Evolutionary conservation across 2,797 vertebrate species (phyloP).

Genomic region (Acanthopagrus latus): DNA sequence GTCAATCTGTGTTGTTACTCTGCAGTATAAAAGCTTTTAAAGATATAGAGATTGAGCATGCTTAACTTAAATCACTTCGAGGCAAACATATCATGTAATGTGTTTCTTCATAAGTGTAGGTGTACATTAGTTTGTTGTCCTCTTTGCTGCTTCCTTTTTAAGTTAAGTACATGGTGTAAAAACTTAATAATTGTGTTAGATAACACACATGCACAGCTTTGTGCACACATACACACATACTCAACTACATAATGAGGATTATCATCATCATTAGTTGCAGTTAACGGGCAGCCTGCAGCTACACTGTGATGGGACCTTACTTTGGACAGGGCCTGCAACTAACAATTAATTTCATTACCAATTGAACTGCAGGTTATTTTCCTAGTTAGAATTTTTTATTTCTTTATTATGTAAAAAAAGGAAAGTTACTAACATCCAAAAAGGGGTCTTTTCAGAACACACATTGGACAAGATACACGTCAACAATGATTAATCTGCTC

Average conservation of each 20-base stretch:
- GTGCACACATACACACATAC: neutral
- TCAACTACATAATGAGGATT: conserved; percentile 6
- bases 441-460: no score
- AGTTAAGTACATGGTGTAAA: neutral
- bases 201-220: neutral
- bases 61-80: neutral
- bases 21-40: neutral
- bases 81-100: neutral
- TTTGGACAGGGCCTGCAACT: neutral
- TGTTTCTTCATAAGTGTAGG: neutral
- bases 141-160: neutral
- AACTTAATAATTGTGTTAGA: neutral
- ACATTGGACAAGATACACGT: no score
- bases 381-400: neutral
- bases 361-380: neutral
- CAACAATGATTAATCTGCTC: no score
- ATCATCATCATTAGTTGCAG: neutral
- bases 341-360: neutral
- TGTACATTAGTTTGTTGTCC: neutral
- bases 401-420: neutral
- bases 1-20: neutral
- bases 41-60: neutral
- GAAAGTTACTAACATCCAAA: no score
- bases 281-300: neutral
- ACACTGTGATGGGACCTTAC: neutral